These are phyloP conservation scores for Siniperca scherzeri DNA, from an alignment of 2,797 vertebrate species.

Conservation along the genomic window DNA sequence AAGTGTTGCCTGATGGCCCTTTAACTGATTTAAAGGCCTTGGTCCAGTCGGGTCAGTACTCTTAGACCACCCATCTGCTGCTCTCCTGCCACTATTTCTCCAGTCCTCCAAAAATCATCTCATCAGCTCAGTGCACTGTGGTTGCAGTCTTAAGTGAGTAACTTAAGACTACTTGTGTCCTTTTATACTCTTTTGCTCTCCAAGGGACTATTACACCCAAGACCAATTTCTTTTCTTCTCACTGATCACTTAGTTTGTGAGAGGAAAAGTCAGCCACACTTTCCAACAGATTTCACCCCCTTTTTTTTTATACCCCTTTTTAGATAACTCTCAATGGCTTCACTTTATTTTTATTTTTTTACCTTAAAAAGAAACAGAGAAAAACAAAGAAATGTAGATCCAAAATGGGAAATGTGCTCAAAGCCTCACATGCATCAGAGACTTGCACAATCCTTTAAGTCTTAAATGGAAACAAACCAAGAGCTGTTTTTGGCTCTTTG, in stretches of 20 bases:
- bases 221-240: constrained; percentile 46
- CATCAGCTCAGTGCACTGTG: constrained; percentile 54
- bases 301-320: background rate
- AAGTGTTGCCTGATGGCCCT: constrained; percentile 62
- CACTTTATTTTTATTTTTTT: constrained; percentile 4
- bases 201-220: constrained; percentile 49
- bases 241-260: constrained; percentile 38
- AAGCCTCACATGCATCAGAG: constrained; percentile 48
- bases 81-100: constrained; percentile 39
- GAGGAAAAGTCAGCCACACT: constrained; percentile 17
- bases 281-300: constrained; percentile 14
- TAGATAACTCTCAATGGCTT: constrained; percentile 27
- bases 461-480: constrained; percentile 64
- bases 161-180: constrained; percentile 41
- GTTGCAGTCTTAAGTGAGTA: constrained; percentile 59
- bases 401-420: constrained; percentile 43
- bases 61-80: constrained; percentile 57
- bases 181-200: constrained; percentile 55
- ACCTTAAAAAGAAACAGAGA: constrained; percentile 37
- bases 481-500: constrained; percentile 53
- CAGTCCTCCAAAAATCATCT: constrained; percentile 67
- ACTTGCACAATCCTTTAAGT: constrained; percentile 49
- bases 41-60: constrained; percentile 66
- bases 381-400: constrained; percentile 31
- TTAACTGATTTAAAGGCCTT: constrained; percentile 66